These are phyloP conservation scores for Toxonevra muliebris DNA, from an alignment of 2,888 invertebrate genomes.

Conservation along the genomic window DNA sequence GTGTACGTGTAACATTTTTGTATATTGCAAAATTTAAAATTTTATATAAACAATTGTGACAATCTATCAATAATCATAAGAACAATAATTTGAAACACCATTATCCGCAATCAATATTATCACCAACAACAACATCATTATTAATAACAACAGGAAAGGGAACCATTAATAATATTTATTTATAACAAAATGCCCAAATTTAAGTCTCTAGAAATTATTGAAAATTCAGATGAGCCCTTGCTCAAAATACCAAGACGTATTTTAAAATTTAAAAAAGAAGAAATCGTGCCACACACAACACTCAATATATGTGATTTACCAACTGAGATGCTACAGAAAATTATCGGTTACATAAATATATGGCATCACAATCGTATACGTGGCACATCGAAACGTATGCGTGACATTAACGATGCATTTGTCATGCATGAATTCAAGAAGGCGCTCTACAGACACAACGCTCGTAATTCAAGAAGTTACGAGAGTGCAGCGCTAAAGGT, in stretches of 20 bases:
- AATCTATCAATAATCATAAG: no score
- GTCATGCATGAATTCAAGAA: conserved; percentile 49
- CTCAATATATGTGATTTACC: conserved; percentile 47
- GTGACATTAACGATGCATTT: conserved; percentile 44
- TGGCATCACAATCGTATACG: conserved; percentile 54
- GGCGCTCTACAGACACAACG: conserved; percentile 34
- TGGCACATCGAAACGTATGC: conserved; percentile 47
- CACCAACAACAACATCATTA: no score
- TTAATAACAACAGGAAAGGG: no score
- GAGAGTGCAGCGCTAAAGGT: conserved; percentile 46
- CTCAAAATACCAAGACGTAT: conserved; percentile 27
- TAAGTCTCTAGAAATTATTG: not conserved
- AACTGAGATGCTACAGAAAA: conserved; percentile 48
- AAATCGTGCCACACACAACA: not conserved
- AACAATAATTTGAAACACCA: no score
- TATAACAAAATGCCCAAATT: conserved; percentile 20
- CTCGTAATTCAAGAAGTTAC: conserved; percentile 38
- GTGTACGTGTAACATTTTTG: no score
- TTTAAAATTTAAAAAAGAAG: conserved; percentile 4
- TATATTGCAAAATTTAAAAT: no score
- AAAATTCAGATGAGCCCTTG: conserved; percentile 28
- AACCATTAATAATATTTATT: no score
- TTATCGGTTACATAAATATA: conserved; percentile 48
- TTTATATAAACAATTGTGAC: no score
- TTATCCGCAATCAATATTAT: no score